Conservation (phyloP, 2,888 invertebrate genomes). For the Xanthorhoe designata region DNA sequence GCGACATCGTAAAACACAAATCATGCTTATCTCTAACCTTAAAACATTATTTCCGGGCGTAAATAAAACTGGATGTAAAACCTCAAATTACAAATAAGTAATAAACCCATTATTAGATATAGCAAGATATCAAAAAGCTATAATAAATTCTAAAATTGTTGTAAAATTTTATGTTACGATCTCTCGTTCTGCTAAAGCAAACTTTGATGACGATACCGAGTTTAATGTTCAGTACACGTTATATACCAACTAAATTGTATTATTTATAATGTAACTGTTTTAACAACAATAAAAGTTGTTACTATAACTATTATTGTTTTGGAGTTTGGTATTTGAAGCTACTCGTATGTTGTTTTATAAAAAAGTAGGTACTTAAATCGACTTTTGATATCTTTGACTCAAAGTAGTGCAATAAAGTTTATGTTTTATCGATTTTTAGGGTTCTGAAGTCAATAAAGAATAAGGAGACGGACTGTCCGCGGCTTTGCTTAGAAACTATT, state of each 20-base stretch:
- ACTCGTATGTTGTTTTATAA: too few species aligned
- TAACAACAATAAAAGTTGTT: too few species aligned
- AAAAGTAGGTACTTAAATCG: too few species aligned
- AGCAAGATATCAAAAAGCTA: slow-evolving; percentile 78
- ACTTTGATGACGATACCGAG: slow-evolving; percentile 69
- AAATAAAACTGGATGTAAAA: slow-evolving; percentile 59
- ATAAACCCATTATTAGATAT: slow-evolving; percentile 76
- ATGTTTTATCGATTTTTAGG: too few species aligned
- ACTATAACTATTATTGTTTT: too few species aligned
- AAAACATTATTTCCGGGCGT: slow-evolving; percentile 41
- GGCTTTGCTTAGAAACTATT: too few species aligned
- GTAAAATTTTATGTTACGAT: slow-evolving; percentile 81
- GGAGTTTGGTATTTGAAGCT: too few species aligned
- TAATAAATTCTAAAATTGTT: slow-evolving; percentile 79
- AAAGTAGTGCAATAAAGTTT: too few species aligned
- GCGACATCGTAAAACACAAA: slow-evolving; percentile 28
- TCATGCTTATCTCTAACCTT: slow-evolving; percentile 43
- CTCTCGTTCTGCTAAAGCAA: slow-evolving; percentile 70
- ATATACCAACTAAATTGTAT: slow-evolving; percentile 3
- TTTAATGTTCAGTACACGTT: slow-evolving; percentile 53
- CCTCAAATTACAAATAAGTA: slow-evolving; percentile 71
- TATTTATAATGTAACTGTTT: neutral
- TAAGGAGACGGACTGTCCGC: too few species aligned
- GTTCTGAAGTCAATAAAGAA: too few species aligned
- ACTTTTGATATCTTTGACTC: too few species aligned